Percentiles rank a stretch among this genome's conserved stretches.
phyloP scores from a whole-genome alignment of 2,113 vertebrate genomes.

The Castor canadensis region DNA sequence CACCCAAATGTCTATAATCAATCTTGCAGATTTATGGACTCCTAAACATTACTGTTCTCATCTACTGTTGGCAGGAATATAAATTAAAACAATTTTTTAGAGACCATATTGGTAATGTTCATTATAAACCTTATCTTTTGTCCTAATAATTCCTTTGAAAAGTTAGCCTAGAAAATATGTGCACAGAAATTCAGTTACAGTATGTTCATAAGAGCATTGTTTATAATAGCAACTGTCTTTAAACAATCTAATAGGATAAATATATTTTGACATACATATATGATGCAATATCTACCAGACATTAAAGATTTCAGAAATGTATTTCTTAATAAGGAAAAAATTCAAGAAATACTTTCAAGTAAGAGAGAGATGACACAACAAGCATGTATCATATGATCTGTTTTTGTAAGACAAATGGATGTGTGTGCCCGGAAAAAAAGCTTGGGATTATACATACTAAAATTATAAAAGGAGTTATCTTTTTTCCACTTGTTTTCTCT shows the following conservation, averaged over 20 bases:
- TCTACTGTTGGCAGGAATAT: neutral
- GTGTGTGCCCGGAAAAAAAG: neutral
- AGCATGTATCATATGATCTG: neutral
- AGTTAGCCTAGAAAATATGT: neutral
- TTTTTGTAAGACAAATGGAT: slow-evolving; percentile 12
- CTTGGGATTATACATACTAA: neutral
- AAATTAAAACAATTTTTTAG: slow-evolving; percentile 30
- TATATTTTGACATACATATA: neutral
- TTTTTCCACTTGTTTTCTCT: neutral
- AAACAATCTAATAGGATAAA: slow-evolving; percentile 26
- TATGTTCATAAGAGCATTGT: neutral
- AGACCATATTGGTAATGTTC: slow-evolving; percentile 4
- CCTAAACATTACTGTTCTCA: slow-evolving; percentile 22
- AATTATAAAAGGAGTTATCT: neutral
- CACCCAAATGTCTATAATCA: neutral
- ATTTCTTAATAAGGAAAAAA: slow-evolving; percentile 31
- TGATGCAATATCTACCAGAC: neutral
- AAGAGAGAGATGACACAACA: neutral
- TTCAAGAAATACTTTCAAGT: neutral
- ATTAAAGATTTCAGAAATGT: slow-evolving; percentile 2
- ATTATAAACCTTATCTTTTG: slow-evolving; percentile 35
- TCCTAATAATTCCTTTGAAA: slow-evolving; percentile 18
- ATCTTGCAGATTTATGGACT: neutral
- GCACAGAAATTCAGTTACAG: neutral
- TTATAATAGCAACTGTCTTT: slow-evolving; percentile 23